Percentiles rank a stretch among this genome's conserved stretches.
phyloP scores from a whole-genome alignment of 2,797 vertebrate species.

The Thamnophis elegans region DNA sequence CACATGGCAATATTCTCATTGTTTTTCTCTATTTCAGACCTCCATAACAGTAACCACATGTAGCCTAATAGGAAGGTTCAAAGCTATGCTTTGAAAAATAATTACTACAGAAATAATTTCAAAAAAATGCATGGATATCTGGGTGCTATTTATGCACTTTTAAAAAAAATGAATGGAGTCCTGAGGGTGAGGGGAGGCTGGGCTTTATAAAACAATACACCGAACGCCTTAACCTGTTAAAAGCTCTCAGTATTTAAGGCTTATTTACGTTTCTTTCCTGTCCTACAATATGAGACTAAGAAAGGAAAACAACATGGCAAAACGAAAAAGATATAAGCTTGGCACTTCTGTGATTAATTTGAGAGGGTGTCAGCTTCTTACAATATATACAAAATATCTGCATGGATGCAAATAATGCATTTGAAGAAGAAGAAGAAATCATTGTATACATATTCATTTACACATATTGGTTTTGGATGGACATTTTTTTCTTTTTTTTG shows the following conservation, averaged over 20 bases:
- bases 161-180: conserved; percentile 30
- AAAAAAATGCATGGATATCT: conserved; percentile 35
- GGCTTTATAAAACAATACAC: conserved; percentile 28
- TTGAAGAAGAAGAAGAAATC: conserved; percentile 60
- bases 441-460: conserved; percentile 68
- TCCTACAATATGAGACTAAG: conserved; percentile 62
- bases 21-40: background rate
- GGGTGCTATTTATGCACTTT: conserved; percentile 16
- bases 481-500: conserved; percentile 61
- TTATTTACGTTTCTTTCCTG: conserved; percentile 65
- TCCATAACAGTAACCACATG: background rate
- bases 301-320: conserved; percentile 52
- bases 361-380: conserved; percentile 70
- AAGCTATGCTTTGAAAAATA: conserved; percentile 19
- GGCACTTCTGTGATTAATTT: conserved; percentile 78
- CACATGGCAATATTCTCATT: background rate
- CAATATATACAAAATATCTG: conserved; percentile 64
- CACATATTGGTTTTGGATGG: conserved; percentile 62
- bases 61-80: conserved; percentile 13
- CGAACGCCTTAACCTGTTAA: conserved; percentile 52
- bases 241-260: conserved; percentile 72
- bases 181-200: background rate
- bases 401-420: conserved; percentile 63
- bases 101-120: conserved; percentile 41
- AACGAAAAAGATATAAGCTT: conserved; percentile 66